Evolutionary conservation across 92 coral and sea anemone genomes (phyloP).

Genomic region (Siderastrea radians): DNA sequence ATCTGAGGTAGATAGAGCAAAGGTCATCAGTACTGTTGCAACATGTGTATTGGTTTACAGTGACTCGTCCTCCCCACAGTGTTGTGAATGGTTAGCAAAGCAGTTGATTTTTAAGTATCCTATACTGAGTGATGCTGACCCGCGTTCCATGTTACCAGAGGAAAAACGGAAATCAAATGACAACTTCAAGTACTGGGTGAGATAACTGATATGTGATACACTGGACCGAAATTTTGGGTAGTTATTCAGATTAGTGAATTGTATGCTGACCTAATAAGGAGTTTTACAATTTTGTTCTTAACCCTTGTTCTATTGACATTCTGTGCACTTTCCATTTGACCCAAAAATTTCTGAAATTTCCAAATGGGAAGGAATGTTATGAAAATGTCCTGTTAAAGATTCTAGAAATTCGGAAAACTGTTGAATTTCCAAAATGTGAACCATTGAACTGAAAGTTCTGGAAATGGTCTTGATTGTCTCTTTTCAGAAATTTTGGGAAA

Average conservation of each 20-base stretch:
- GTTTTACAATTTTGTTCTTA: too few species aligned
- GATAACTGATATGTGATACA: not conserved
- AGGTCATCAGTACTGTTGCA: slow-evolving; percentile 8
- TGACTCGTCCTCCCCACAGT: slow-evolving; percentile 20
- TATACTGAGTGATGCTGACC: slow-evolving; percentile 7
- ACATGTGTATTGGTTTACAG: slow-evolving; percentile 27
- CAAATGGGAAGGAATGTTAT: too few species aligned
- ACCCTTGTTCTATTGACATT: not conserved
- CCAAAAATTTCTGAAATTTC: too few species aligned
- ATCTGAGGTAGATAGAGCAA: slow-evolving; percentile 23
- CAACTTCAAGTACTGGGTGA: slow-evolving; percentile 14
- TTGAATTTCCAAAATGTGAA: too few species aligned
- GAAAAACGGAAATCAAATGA: not conserved
- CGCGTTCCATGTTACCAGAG: not conserved
- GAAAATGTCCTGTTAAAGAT: too few species aligned
- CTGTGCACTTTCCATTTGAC: too few species aligned
- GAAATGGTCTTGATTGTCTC: too few species aligned
- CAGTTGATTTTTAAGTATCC: slow-evolving; percentile 17
- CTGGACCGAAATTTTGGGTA: too few species aligned
- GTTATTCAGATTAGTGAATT: too few species aligned
- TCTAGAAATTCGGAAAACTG: slow-evolving; percentile 8
- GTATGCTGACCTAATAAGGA: not conserved
- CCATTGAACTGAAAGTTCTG: too few species aligned
- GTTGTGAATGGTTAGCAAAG: slow-evolving; percentile 30
- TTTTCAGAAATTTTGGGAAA: too few species aligned